These are phyloP conservation scores for Solenopsis fugax DNA, from an alignment of 1,140 invertebrate genomes.

Conservation along the genomic window DNA sequence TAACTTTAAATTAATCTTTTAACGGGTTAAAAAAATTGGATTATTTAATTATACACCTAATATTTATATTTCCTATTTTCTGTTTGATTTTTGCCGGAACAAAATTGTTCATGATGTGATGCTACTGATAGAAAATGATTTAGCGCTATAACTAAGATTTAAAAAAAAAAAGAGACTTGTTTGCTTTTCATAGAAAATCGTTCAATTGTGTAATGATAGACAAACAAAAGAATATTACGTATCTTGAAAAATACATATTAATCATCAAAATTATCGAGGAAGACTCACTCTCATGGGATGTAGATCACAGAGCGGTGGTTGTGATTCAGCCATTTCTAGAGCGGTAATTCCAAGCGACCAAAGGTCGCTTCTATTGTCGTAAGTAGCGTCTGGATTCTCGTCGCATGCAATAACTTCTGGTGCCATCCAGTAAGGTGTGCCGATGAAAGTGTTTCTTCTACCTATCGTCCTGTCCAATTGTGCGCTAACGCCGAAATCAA, in stretches of 20 bases:
- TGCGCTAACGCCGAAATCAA: slow-evolving; percentile 99
- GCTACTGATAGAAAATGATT: no score
- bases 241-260: background rate
- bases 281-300: slow-evolving; percentile 97
- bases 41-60: no score
- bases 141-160: no score
- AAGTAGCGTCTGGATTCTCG: slow-evolving; percentile 99
- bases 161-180: no score
- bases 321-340: slow-evolving; percentile 99
- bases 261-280: background rate
- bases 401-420: slow-evolving; percentile 99
- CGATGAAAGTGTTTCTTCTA: slow-evolving; percentile 99
- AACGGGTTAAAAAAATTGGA: no score
- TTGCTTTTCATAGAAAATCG: no score
- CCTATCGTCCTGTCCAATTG: slow-evolving; percentile 99
- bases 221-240: background rate
- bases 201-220: background rate
- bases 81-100: no score
- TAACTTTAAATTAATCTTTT: no score
- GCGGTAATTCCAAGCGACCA: slow-evolving; percentile 99
- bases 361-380: slow-evolving; percentile 99
- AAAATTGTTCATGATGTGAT: no score
- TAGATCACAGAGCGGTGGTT: slow-evolving; percentile 99
- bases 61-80: no score
- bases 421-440: slow-evolving; percentile 99